Percentiles rank a stretch among this genome's conserved stretches.
These are phyloP conservation scores for Pecten maximus DNA, from an alignment of 2,888 invertebrate genomes.

Conservation along the genomic window DNA sequence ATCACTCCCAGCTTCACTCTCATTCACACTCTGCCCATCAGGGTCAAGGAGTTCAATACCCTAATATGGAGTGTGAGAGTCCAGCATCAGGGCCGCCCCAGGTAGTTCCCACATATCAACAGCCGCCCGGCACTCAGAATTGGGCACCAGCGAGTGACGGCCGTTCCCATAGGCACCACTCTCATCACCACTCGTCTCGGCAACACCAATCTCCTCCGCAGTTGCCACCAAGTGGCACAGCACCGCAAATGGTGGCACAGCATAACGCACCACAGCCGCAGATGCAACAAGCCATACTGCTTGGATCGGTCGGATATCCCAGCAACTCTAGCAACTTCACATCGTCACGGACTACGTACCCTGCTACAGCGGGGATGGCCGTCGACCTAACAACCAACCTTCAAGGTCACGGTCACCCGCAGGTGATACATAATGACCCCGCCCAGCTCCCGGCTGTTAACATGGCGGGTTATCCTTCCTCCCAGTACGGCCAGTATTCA, in stretches of 20 bases:
- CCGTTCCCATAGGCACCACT: constrained; percentile 62
- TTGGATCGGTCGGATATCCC: constrained; percentile 33
- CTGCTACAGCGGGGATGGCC: constrained; percentile 54
- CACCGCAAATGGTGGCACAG: constrained; percentile 54
- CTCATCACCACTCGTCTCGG: constrained; percentile 66
- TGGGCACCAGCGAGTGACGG: constrained; percentile 59
- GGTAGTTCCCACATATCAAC: constrained; percentile 59
- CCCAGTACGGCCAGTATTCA: constrained; percentile 69
- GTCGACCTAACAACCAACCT: constrained; percentile 56
- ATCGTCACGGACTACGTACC: constrained; percentile 56
- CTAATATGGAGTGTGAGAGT: constrained; percentile 77
- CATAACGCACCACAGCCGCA: constrained; percentile 19
- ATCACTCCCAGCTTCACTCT: constrained; percentile 75
- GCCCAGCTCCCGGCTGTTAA: constrained; percentile 83
- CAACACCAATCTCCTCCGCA: constrained; percentile 61
- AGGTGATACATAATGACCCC: constrained; percentile 78
- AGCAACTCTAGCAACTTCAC: constrained; percentile 11
- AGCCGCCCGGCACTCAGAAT: constrained; percentile 68
- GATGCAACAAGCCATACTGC: constrained; percentile 37
- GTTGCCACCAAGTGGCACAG: constrained; percentile 62
- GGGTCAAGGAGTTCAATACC: constrained; percentile 60
- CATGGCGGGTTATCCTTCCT: constrained; percentile 73
- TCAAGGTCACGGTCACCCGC: constrained; percentile 43
- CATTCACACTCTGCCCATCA: constrained; percentile 74
- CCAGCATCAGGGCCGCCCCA: constrained; percentile 59